Percentiles rank a stretch among this genome's conserved stretches.
Conservation (phyloP, 2,888 invertebrate genomes). For the Pardosa pseudoannulata region DNA sequence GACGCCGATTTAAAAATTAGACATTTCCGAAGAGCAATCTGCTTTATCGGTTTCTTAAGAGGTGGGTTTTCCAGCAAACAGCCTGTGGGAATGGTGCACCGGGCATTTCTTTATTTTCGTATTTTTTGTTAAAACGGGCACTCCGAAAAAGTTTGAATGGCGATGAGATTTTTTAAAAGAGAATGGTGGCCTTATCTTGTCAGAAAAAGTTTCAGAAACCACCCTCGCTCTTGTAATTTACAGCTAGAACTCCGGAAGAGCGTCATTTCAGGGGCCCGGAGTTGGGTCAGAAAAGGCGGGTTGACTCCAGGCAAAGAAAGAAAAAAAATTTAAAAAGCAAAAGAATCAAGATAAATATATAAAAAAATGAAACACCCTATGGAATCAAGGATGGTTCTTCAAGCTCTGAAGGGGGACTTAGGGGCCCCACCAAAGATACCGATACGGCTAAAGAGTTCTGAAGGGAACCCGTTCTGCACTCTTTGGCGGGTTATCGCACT, state of each 20-base stretch:
- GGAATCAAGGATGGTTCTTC: conserved; percentile 60
- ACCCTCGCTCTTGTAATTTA: conserved; percentile 64
- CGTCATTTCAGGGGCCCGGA: conserved; percentile 60
- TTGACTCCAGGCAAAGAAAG: background rate
- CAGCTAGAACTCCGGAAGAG: conserved; percentile 60
- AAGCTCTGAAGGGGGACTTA: conserved; percentile 37
- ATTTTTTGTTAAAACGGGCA: background rate
- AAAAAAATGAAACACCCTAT: conserved; percentile 31
- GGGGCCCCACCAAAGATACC: conserved; percentile 38
- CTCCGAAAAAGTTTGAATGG: conserved; percentile 7
- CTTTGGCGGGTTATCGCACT: conserved; percentile 52
- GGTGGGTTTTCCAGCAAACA: conserved; percentile 24
- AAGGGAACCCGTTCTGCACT: conserved; percentile 18
- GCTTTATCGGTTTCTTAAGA: conserved; percentile 28
- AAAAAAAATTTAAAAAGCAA: too few relatives aligned
- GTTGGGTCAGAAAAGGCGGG: conserved; percentile 43
- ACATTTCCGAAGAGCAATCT: conserved; percentile 50
- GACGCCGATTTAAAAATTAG: conserved; percentile 62
- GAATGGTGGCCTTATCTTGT: conserved; percentile 42
- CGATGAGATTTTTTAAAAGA: conserved; percentile 6
- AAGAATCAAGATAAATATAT: background rate
- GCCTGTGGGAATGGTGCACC: conserved; percentile 41
- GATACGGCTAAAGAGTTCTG: conserved; percentile 32
- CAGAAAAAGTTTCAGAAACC: conserved; percentile 60
- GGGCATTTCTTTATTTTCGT: background rate